These are phyloP conservation scores for Rhamnusium bicolor DNA, from an alignment of 2,888 invertebrate genomes.

Conservation along the genomic window DNA sequence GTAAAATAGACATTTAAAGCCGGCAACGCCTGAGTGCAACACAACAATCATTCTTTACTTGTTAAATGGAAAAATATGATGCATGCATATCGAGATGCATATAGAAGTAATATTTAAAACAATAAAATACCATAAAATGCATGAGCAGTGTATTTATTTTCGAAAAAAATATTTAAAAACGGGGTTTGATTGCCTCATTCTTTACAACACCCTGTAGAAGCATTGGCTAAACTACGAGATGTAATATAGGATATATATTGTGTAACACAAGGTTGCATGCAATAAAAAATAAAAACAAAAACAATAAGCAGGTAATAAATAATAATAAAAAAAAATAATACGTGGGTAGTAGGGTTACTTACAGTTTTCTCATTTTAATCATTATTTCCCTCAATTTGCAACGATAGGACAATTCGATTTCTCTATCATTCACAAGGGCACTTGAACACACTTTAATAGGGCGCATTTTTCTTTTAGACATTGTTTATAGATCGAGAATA, in stretches of 20 bases:
- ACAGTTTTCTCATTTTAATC: conserved; percentile 52
- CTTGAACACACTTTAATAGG: conserved; percentile 51
- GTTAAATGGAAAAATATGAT: no score
- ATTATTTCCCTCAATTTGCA: conserved; percentile 45
- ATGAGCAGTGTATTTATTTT: no score
- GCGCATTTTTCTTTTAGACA: conserved; percentile 51
- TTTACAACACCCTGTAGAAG: neutral
- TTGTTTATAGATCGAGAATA: conserved; percentile 46
- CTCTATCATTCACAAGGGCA: conserved; percentile 49
- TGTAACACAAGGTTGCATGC: conserved; percentile 9
- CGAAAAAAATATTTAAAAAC: no score
- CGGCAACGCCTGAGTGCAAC: neutral
- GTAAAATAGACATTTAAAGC: neutral
- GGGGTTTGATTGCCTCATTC: no score
- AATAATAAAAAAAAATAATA: conserved; percentile 15
- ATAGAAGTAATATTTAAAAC: no score
- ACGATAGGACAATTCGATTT: conserved; percentile 48
- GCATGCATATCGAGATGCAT: no score
- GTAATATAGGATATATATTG: neutral
- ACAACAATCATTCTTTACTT: no score
- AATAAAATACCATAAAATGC: no score
- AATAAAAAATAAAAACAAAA: neutral
- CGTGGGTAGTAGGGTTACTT: conserved; percentile 40
- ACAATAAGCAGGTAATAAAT: conserved; percentile 3
- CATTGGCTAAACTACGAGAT: neutral